These are phyloP conservation scores for Apostichopus leukothele DNA, from an alignment of 53 echinoderm and acorn worm species.

Conservation along the genomic window DNA sequence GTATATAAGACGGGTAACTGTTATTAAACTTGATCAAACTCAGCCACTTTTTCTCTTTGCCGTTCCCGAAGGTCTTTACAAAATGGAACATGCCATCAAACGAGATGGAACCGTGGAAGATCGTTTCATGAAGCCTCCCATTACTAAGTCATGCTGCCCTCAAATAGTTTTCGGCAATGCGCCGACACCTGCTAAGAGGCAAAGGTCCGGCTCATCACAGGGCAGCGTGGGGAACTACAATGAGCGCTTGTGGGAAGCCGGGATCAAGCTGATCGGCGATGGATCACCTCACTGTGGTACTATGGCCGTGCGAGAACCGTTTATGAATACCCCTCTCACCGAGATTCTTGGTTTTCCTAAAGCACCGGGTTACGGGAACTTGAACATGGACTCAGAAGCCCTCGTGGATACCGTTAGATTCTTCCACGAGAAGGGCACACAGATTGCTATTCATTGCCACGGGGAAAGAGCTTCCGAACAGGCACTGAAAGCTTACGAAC, in stretches of 20 bases:
- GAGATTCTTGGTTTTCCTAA: conserved; percentile 66
- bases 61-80: conserved; percentile 49
- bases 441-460: conserved; percentile 65
- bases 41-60: background rate
- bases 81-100: conserved; percentile 49
- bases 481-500: conserved; percentile 58
- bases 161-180: background rate
- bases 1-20: too few species aligned
- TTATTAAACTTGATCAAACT: too few species aligned
- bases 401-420: conserved; percentile 58
- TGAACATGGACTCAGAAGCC: conserved; percentile 53
- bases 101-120: background rate
- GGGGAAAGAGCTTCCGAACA: conserved; percentile 65
- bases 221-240: conserved; percentile 36
- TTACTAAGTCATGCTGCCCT: conserved; percentile 8
- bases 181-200: background rate
- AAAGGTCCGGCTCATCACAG: background rate
- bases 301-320: conserved; percentile 20
- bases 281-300: conserved; percentile 45
- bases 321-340: conserved; percentile 58
- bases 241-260: conserved; percentile 15
- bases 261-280: conserved; percentile 28
- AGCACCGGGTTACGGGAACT: conserved; percentile 56
- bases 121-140: background rate
- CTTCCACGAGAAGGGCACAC: conserved; percentile 49